Evolutionary conservation across 2,113 vertebrate species (phyloP).

Genomic region (Sitta europaea): DNA sequence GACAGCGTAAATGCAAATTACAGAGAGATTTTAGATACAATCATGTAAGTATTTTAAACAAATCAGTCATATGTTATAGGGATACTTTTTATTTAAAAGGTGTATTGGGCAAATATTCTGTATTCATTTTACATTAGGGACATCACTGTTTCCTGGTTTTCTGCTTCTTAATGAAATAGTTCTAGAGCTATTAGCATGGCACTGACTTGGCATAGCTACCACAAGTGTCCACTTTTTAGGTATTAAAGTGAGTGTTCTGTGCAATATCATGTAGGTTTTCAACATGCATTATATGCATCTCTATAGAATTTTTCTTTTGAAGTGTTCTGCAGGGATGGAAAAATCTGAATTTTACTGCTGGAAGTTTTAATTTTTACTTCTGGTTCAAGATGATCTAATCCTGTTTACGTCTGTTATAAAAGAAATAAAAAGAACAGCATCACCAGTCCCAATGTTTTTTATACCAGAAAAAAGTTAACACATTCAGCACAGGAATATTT

Average conservation of each 20-base stretch:
- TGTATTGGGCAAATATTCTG: background rate
- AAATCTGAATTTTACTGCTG: background rate
- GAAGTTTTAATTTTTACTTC: background rate
- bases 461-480: background rate
- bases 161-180: constrained; percentile 28
- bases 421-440: background rate
- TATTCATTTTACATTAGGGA: constrained; percentile 10
- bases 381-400: background rate
- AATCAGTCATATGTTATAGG: background rate
- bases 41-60: background rate
- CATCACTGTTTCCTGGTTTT: background rate
- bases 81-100: background rate
- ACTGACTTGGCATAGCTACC: constrained; percentile 14
- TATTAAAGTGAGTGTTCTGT: constrained; percentile 38
- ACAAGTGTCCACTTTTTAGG: background rate
- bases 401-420: background rate
- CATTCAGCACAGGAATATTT: background rate
- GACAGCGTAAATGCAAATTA: background rate
- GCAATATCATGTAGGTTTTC: constrained; percentile 8
- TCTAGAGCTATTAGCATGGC: constrained; percentile 24
- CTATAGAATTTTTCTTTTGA: background rate
- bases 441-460: background rate
- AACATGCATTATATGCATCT: background rate
- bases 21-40: background rate
- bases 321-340: background rate